Base-by-base conservation (phyloP, 2,888 invertebrate genomes). In the Carcina quercana region DNA sequence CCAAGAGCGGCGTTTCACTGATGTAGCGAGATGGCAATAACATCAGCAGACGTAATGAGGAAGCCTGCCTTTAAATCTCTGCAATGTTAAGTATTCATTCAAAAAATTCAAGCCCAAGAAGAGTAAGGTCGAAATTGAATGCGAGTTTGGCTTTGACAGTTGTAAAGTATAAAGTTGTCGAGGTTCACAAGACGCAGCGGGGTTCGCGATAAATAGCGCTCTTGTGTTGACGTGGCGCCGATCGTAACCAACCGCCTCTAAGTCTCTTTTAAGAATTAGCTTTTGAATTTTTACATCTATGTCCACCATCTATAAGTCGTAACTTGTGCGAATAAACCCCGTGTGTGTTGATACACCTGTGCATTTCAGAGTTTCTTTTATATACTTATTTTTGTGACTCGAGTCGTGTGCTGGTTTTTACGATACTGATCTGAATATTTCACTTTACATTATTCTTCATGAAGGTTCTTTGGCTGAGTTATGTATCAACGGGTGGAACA, bases 1-100 rank as follows among this genome's bases (percentile, higher is more conserved):
- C 70, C 71, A 67, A 59, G 55, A 65, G 63, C 68, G 64, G 62
- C 61, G 60, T 59, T 66, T 67, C 69, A 11, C 65, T 67, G 62
- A 68, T 63, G 67, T 68, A 67, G 59, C 63, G 57, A 64, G 65
- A 66, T 62, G 61, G 70, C 68, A 70, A 73, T 74, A 73, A 68
- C 62, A 57, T 60, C 62, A 68, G 66, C 71, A 68, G 67, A 67
- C 66, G 71, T 74, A 74, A 75, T 74, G 71, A 75, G 69, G 67
- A 70, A 69, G 63, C 61, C 53, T 61, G 64, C 58, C 53, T 59
- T 57, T 30, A 63, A 62, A 60, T 45, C 50, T 53, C 56, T 34
- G 34, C 58, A 46, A 61, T 40, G 34, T 38, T 49, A 34, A 29
- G 38, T 20, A 28, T 46, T 31, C 14, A 11, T 28, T 43, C 37